Conservation (phyloP, 2,797 vertebrate species). For the Limosa lapponica region DNA sequence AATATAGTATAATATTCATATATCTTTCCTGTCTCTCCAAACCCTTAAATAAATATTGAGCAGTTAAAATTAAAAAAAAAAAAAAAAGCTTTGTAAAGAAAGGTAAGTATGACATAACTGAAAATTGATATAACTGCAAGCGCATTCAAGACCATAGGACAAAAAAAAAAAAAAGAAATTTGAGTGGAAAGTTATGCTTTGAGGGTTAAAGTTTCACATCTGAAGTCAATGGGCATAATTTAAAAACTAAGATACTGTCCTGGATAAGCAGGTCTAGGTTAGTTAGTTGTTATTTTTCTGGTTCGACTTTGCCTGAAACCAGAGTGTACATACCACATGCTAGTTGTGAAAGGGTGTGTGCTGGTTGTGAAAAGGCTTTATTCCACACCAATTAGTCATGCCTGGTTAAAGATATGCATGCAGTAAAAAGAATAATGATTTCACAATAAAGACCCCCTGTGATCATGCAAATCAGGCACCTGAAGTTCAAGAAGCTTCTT, state of each 20-base stretch:
- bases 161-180: not conserved
- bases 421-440: not conserved
- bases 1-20: not conserved
- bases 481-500: not conserved
- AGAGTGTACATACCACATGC: not conserved
- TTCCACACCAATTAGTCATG: not conserved
- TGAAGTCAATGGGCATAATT: not conserved
- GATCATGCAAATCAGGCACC: not conserved
- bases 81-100: not conserved
- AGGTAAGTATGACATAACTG: not conserved
- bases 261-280: not conserved
- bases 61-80: not conserved
- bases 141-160: rapidly evolving
- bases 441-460: not conserved
- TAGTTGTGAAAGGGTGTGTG: not conserved
- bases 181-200: not conserved
- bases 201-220: not conserved
- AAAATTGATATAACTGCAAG: not conserved
- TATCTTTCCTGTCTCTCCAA: not conserved
- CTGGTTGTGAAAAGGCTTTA: not conserved
- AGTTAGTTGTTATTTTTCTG: not conserved
- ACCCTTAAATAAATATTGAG: not conserved
- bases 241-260: not conserved
- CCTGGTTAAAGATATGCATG: not conserved
- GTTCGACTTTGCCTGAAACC: not conserved